A percentile compares a stretch with the other conserved stretches of the same genome.
These are phyloP conservation scores for Carduelis carduelis DNA, from an alignment of 2,797 vertebrate species.

Conservation along the genomic window DNA sequence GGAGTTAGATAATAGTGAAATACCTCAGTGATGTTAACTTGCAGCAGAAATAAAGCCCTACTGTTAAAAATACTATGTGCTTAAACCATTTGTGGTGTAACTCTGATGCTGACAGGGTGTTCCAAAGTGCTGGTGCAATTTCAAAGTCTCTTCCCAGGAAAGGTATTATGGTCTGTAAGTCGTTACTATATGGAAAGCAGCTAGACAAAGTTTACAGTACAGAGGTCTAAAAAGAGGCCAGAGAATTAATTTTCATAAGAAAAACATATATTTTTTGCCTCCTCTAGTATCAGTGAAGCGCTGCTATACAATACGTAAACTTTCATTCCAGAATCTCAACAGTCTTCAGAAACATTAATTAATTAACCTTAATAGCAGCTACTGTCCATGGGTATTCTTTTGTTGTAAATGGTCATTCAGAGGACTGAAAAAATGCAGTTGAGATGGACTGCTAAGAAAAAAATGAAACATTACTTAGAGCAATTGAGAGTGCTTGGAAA, in stretches of 20 bases:
- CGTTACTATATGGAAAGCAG: neutral
- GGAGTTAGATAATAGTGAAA: constrained; percentile 9
- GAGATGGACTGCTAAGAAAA: neutral
- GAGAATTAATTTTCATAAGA: neutral
- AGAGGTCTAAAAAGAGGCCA: neutral
- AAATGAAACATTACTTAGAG: neutral
- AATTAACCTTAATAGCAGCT: constrained; percentile 19
- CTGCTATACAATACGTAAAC: neutral
- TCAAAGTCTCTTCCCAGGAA: constrained; percentile 1
- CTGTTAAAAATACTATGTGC: constrained; percentile 5
- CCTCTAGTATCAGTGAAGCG: neutral
- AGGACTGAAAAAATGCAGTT: neutral
- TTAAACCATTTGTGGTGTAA: neutral
- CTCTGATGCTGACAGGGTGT: neutral
- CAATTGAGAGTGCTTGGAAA: neutral
- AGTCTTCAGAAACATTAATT: constrained; percentile 6
- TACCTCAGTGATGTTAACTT: neutral
- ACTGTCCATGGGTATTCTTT: neutral
- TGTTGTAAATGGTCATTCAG: neutral
- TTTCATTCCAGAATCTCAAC: neutral
- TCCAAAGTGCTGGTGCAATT: constrained; percentile 4
- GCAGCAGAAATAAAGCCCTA: constrained; percentile 10
- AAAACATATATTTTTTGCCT: neutral
- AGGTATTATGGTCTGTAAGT: neutral
- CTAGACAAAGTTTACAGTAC: neutral